Evolutionary conservation across 2,113 vertebrate species (phyloP), one percentile per base, ranked within the genome.

Genomic region (Oncorhynchus mykiss): DNA sequence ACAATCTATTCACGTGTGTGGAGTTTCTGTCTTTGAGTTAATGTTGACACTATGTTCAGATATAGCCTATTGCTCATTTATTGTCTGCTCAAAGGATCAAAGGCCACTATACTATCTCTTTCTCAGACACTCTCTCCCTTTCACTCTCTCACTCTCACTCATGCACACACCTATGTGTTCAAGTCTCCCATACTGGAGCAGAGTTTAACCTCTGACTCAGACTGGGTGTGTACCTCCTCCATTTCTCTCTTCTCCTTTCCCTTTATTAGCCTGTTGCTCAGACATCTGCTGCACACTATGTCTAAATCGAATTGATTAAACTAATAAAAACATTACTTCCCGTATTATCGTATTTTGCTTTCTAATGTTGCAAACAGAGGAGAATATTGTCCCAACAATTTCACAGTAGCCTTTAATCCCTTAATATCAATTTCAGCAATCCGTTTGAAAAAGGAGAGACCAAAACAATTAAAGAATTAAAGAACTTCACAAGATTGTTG

Each of bases 221-320:
- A 67, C 65, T 31, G 73, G 73, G 73, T 34, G 65, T 68, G 65
- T 59, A 31, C 24, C 16, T 12, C 25, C 49, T 27, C 24, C 73
- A 20, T 83, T 69, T 80, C 80, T 88, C 71, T 75, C 8, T 62
- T 8, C 16, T n/a, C 73, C 27, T 39, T 39, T 68, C 67, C 18
- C 31, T 39, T 45, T 68, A 18, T 45, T 39, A n/a, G 27, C 22
- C 16, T 16, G 22, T 66, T 67, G 25, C 65, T n/a, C 20, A 31
- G 16, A 45, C 29, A 20, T 57, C 20, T 5, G 18, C 16, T 27
- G 16, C 13, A 16, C 20, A 4, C 13, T 24, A 16, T 62, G 18
- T 62, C n/a, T 62, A 22, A 24, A 62, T 22, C 59, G 13, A 62
- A 62, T 62, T 8, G 7, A 7, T 62, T 62, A 24, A 62, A 62